Evolutionary conservation across 2,113 vertebrate genomes (phyloP).

Genomic region (Petrocephalus microphthalmus): DNA sequence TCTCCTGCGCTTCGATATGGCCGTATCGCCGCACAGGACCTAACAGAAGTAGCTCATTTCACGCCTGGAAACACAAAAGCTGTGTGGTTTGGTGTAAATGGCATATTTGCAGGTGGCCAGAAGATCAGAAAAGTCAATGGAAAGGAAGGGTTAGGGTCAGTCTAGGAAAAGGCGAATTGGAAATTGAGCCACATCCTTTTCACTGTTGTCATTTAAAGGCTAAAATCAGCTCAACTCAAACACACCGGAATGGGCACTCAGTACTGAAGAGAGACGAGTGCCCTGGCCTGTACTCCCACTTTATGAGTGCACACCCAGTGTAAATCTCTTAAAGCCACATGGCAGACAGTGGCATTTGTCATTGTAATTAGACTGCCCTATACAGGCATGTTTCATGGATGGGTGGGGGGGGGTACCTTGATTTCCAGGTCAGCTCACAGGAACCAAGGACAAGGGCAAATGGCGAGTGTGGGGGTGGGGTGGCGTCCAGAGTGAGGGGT

Average conservation of each 20-base stretch:
- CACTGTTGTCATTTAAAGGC: background rate
- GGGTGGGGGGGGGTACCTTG: constrained; percentile 47
- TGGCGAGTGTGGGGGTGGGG: constrained; percentile 1
- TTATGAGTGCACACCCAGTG: constrained; percentile 42
- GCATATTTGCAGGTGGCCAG: background rate
- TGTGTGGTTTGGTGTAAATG: background rate
- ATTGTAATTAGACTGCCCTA: constrained; percentile 62
- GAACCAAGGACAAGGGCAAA: background rate
- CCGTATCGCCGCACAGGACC: background rate
- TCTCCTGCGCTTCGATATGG: background rate
- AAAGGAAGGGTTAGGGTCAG: background rate
- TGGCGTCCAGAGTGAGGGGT: background rate
- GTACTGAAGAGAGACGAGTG: background rate
- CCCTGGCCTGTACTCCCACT: background rate
- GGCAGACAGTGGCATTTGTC: constrained; percentile 55
- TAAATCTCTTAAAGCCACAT: constrained; percentile 50
- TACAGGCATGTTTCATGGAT: constrained; percentile 48
- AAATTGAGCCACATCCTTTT: background rate
- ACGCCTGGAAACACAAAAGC: background rate
- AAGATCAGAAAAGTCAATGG: constrained; percentile 3
- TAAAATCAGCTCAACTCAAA: background rate
- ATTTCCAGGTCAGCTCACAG: constrained; percentile 33
- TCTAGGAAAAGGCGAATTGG: background rate
- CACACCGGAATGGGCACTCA: background rate
- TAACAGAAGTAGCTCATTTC: background rate